phyloP scores from a whole-genome alignment of 92 coral and sea anemone species.

The Palythoa caribaeorum region DNA sequence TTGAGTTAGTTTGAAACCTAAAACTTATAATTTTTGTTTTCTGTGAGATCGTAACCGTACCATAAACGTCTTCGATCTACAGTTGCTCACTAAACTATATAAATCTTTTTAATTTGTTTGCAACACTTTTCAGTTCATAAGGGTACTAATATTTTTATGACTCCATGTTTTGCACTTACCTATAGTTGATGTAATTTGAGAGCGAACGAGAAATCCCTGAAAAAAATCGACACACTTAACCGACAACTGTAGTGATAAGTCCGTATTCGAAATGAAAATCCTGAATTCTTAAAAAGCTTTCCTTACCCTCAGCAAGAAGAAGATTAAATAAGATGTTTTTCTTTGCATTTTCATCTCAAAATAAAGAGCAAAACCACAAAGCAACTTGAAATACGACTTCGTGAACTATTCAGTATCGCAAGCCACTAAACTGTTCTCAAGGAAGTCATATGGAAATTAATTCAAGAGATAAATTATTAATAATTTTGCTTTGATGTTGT shows the following conservation, averaged over 20 bases:
- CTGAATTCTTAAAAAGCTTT: background rate
- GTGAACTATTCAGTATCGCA: background rate
- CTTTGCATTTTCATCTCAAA: constrained; percentile 13
- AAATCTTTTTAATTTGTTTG: background rate
- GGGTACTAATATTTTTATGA: background rate
- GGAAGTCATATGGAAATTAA: constrained; percentile 56
- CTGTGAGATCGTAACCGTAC: background rate
- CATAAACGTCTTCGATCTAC: background rate
- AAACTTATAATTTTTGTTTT: no score
- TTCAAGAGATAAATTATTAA: constrained; percentile 59
- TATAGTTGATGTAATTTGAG: constrained; percentile 12
- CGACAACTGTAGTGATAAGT: background rate
- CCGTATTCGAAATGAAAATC: background rate
- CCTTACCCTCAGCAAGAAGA: constrained; percentile 38
- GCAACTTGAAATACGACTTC: background rate
- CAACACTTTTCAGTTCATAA: background rate
- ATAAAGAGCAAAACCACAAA: background rate
- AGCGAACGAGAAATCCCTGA: constrained; percentile 10
- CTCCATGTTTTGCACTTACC: background rate
- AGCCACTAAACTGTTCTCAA: background rate
- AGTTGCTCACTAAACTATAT: background rate
- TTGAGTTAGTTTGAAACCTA: no score
- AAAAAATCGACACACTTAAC: background rate
- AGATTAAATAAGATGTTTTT: background rate
- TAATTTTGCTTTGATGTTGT: constrained; percentile 27